Conservation (phyloP, 2,113 vertebrate species). For the Thinocorus orbignyianus region DNA sequence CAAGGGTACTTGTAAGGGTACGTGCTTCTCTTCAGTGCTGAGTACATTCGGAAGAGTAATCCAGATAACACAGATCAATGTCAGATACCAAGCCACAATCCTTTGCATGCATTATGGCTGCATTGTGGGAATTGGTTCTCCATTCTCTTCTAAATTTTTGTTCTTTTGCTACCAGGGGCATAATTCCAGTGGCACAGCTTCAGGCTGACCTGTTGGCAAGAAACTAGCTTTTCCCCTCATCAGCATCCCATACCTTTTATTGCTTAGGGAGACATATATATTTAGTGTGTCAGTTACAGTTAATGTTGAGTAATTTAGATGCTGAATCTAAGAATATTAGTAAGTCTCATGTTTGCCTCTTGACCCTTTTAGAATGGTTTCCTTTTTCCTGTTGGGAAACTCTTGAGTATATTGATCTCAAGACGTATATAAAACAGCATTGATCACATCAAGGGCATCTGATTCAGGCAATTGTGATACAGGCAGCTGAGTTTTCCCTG, state of each 20-base stretch:
- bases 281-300: background rate
- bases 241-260: background rate
- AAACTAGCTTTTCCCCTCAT: background rate
- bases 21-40: background rate
- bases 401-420: background rate
- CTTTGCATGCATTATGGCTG: background rate
- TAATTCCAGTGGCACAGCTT: background rate
- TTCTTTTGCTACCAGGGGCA: background rate
- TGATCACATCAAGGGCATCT: background rate
- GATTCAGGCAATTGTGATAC: background rate
- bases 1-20: background rate
- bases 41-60: background rate
- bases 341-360: background rate
- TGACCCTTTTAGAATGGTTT: background rate
- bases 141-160: background rate
- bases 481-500: background rate
- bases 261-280: background rate
- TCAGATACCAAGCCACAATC: background rate
- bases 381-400: background rate
- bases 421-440: background rate
- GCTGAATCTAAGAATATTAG: background rate
- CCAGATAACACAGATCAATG: background rate
- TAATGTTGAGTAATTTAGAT: background rate
- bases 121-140: rapidly evolving
- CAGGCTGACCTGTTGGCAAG: background rate